phyloP scores from a whole-genome alignment of 2,888 invertebrate species.

The Leptinotarsa peninsularis region DNA sequence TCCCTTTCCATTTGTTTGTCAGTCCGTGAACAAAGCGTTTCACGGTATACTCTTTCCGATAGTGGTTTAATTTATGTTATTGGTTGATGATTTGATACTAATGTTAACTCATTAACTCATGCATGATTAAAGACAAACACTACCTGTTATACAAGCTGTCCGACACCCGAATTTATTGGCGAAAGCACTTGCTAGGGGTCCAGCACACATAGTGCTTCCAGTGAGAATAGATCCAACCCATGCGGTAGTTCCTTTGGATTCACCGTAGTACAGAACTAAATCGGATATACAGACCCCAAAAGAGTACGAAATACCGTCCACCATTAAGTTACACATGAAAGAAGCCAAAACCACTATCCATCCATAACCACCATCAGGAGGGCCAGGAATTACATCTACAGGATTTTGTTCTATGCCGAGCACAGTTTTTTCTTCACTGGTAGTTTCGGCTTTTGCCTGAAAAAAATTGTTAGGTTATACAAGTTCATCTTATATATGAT shows the following conservation, averaged over 20 bases:
- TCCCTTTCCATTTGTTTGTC: too few species aligned
- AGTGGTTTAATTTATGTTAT: too few species aligned
- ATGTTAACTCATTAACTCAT: too few species aligned
- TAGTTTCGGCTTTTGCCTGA: slow-evolving; percentile 87
- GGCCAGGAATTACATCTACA: slow-evolving; percentile 80
- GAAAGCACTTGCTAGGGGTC: slow-evolving; percentile 93
- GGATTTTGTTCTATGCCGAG: slow-evolving; percentile 69
- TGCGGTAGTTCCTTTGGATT: slow-evolving; percentile 90
- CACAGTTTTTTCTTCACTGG: slow-evolving; percentile 84
- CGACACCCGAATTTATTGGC: slow-evolving; percentile 95
- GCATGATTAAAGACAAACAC: background rate
- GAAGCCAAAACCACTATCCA: slow-evolving; percentile 96
- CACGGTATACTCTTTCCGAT: too few species aligned
- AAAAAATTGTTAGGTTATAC: slow-evolving; percentile 55
- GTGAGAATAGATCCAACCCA: slow-evolving; percentile 95
- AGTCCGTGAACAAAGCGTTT: too few species aligned
- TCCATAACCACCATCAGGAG: slow-evolving; percentile 92
- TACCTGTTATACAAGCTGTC: slow-evolving; percentile 89
- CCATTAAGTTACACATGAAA: slow-evolving; percentile 97
- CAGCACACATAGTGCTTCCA: slow-evolving; percentile 94
- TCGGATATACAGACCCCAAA: slow-evolving; percentile 89
- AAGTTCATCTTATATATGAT: too few species aligned
- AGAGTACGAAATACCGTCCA: slow-evolving; percentile 97
- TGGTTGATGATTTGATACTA: too few species aligned
- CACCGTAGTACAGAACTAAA: slow-evolving; percentile 74